phyloP scores from a whole-genome alignment of 2,888 invertebrate species.

The Macaria notata region DNA sequence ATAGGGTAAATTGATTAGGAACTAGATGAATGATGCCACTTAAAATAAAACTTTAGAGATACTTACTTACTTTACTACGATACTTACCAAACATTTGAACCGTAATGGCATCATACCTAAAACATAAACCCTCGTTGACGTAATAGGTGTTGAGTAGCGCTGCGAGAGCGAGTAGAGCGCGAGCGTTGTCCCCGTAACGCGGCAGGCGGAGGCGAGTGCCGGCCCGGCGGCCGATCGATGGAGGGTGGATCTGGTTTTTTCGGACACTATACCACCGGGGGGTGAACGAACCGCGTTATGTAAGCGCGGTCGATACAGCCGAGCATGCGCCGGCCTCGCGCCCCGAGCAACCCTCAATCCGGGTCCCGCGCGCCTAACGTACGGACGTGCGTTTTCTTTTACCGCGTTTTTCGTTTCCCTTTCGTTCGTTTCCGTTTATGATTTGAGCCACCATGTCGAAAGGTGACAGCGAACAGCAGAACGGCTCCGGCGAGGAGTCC shows the following conservation, averaged over 20 bases:
- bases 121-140: background rate
- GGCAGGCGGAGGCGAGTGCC: conserved; percentile 20
- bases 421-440: conserved; percentile 82
- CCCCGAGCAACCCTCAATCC: conserved; percentile 54
- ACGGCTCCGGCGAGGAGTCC: conserved; percentile 94
- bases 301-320: conserved; percentile 69
- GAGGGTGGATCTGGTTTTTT: conserved; percentile 78
- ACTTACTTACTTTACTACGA: no score
- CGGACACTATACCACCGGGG: conserved; percentile 79
- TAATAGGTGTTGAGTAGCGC: conserved; percentile 19
- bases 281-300: conserved; percentile 80
- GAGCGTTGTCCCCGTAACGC: conserved; percentile 28
- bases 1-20: no score
- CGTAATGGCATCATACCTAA: no score
- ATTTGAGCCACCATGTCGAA: conserved; percentile 90
- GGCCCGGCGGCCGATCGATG: conserved; percentile 59
- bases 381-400: conserved; percentile 80
- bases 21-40: no score
- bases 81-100: no score
- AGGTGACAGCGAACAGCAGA: conserved; percentile 93
- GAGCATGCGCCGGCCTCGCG: conserved; percentile 56
- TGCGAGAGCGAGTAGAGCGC: conserved; percentile 21
- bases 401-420: conserved; percentile 82
- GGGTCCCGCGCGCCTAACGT: conserved; percentile 75
- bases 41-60: no score